A percentile compares a stretch with the other conserved stretches of the same genome.
These are phyloP conservation scores for Trogon melanurus DNA, from an alignment of 2,113 vertebrate species.

Conservation along the genomic window DNA sequence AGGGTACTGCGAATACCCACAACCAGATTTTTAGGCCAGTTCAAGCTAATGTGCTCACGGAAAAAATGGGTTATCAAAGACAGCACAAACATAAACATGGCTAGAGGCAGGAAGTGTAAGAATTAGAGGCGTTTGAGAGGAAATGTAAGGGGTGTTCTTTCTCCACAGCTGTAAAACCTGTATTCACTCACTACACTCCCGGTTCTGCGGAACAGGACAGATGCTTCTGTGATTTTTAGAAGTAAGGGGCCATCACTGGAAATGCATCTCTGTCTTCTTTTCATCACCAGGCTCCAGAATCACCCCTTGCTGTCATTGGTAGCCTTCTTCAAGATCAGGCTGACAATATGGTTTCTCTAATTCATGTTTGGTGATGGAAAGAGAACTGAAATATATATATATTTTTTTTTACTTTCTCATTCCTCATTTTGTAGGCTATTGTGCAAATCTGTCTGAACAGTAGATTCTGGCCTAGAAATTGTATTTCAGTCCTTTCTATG, in stretches of 20 bases:
- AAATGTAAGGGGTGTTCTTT: not conserved
- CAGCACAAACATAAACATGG: not conserved
- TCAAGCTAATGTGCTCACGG: not conserved
- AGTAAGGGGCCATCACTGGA: not conserved
- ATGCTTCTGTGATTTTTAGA: not conserved
- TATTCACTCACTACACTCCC: not conserved
- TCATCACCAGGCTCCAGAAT: not conserved
- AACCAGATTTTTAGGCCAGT: not conserved
- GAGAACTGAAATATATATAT: not conserved
- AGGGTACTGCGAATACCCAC: not conserved
- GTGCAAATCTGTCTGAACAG: not conserved
- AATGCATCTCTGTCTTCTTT: not conserved
- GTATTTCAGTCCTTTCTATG: not conserved
- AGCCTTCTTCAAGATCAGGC: not conserved
- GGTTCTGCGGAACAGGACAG: not conserved
- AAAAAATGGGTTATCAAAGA: not conserved
- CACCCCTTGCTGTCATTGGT: not conserved
- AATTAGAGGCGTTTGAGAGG: not conserved
- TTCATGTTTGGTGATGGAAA: not conserved
- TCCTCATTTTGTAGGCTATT: not conserved
- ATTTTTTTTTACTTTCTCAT: not conserved
- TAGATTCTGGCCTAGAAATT: not conserved
- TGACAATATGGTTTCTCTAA: not conserved
- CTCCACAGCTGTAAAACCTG: not conserved
- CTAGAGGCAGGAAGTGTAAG: not conserved